Conservation (phyloP, 1,140 invertebrate genomes). For the Caenorhabditis briggsae region DNA sequence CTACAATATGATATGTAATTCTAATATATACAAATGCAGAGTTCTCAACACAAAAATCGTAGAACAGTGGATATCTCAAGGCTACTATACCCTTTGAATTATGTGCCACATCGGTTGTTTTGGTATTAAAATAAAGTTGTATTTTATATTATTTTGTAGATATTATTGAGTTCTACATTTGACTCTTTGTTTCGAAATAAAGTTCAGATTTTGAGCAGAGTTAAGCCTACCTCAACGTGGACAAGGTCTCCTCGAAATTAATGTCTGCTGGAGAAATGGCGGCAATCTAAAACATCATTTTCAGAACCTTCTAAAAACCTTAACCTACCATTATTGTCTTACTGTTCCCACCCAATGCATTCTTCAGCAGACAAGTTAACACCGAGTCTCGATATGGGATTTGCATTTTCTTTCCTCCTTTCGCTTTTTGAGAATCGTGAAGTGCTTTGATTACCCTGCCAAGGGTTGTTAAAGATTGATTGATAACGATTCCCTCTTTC, state of each 20-base stretch:
- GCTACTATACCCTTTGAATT: too few relatives aligned
- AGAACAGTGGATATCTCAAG: too few relatives aligned
- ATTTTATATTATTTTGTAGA: background rate
- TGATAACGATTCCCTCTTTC: conserved; percentile 83
- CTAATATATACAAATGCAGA: too few relatives aligned
- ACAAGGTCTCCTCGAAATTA: conserved; percentile 83
- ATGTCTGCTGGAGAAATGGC: conserved; percentile 83
- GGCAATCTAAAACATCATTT: conserved; percentile 80
- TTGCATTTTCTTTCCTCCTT: conserved; percentile 65
- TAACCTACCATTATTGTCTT: conserved; percentile 82
- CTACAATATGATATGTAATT: too few relatives aligned
- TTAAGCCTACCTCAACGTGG: conserved; percentile 79
- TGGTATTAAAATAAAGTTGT: background rate
- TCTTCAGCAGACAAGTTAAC: conserved; percentile 82
- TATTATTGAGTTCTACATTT: background rate
- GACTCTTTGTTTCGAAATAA: too few relatives aligned
- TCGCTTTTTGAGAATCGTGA: conserved; percentile 69
- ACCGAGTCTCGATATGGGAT: conserved; percentile 83
- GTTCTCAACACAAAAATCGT: too few relatives aligned
- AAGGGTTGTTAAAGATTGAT: conserved; percentile 82
- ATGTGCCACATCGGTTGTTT: too few relatives aligned
- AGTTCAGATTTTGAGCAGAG: too few relatives aligned
- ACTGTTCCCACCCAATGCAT: conserved; percentile 83
- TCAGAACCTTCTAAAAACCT: background rate
- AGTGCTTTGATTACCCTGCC: conserved; percentile 82